These are phyloP conservation scores for Camponotus vicinus DNA, from an alignment of 1,140 invertebrate genomes.

Conservation along the genomic window DNA sequence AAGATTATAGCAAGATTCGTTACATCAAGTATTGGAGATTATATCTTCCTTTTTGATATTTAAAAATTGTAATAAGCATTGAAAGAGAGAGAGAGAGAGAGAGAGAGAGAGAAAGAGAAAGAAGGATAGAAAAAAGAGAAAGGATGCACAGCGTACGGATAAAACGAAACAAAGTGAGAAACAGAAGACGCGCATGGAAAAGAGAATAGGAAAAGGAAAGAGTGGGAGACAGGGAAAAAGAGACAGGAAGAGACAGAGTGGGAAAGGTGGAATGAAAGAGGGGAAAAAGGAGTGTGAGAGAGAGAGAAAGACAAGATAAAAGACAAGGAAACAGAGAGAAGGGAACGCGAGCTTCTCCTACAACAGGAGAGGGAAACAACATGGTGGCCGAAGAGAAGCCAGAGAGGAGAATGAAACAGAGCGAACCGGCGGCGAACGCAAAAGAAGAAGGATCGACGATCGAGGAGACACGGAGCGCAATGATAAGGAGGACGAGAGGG, in stretches of 20 bases:
- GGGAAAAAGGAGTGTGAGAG: background rate
- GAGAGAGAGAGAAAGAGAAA: background rate
- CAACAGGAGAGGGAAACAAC: background rate
- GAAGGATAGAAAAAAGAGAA: constrained; percentile 36
- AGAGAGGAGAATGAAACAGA: constrained; percentile 30
- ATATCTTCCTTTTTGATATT: too few species aligned
- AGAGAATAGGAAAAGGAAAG: constrained; percentile 33
- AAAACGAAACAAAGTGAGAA: constrained; percentile 46
- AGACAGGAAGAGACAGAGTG: constrained; percentile 25
- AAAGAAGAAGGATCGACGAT: constrained; percentile 37
- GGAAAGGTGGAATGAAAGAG: constrained; percentile 78
- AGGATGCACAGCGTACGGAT: constrained; percentile 1
- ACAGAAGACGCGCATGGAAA: constrained; percentile 33
- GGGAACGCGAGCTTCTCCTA: constrained; percentile 11
- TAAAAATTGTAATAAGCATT: background rate
- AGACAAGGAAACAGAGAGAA: constrained; percentile 40
- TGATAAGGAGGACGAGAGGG: constrained; percentile 18
- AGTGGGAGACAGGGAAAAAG: constrained; percentile 8
- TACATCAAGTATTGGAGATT: too few species aligned
- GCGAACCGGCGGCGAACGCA: constrained; percentile 6
- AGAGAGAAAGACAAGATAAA: constrained; percentile 39
- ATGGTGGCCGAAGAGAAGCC: constrained; percentile 16
- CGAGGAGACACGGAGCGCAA: background rate
- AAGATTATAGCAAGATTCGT: too few species aligned
- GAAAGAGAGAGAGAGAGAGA: constrained; percentile 23